These are phyloP conservation scores for Rhysida immarginata DNA, from an alignment of 1,140 invertebrate species.

Conservation along the genomic window DNA sequence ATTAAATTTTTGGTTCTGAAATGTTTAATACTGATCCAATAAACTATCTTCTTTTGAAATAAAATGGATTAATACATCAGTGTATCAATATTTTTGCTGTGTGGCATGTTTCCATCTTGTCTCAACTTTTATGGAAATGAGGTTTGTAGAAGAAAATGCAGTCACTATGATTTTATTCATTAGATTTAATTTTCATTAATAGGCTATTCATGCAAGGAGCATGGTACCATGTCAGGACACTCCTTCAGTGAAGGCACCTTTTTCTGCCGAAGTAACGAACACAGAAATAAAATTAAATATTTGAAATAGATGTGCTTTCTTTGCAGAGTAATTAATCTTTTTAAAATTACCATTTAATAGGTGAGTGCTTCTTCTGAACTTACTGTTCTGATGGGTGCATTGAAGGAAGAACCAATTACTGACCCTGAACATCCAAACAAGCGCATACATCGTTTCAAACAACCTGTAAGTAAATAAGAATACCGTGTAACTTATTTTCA, in stretches of 20 bases:
- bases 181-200: too few relatives aligned
- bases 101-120: too few relatives aligned
- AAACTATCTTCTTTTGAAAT: too few relatives aligned
- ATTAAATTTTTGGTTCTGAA: too few relatives aligned
- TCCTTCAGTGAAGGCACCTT: constrained; percentile 75
- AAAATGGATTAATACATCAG: too few relatives aligned
- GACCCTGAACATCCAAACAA: neutral
- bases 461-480: constrained; percentile 37
- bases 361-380: constrained; percentile 56
- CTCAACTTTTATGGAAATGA: too few relatives aligned
- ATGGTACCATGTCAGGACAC: constrained; percentile 88
- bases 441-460: constrained; percentile 42
- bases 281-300: too few relatives aligned
- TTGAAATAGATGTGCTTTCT: constrained; percentile 12
- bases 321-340: neutral
- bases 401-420: constrained; percentile 36
- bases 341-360: constrained; percentile 25
- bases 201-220: constrained; percentile 77
- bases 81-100: too few relatives aligned
- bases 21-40: too few relatives aligned
- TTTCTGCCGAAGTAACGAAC: constrained; percentile 53
- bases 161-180: too few relatives aligned
- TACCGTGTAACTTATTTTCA: too few relatives aligned
- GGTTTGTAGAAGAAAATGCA: too few relatives aligned
- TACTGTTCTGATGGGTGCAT: constrained; percentile 77